A percentile compares a stretch with the other conserved stretches of the same genome.
Evolutionary conservation across 2,888 invertebrate genomes (phyloP).

Genomic region (Drosophila anomalata): DNA sequence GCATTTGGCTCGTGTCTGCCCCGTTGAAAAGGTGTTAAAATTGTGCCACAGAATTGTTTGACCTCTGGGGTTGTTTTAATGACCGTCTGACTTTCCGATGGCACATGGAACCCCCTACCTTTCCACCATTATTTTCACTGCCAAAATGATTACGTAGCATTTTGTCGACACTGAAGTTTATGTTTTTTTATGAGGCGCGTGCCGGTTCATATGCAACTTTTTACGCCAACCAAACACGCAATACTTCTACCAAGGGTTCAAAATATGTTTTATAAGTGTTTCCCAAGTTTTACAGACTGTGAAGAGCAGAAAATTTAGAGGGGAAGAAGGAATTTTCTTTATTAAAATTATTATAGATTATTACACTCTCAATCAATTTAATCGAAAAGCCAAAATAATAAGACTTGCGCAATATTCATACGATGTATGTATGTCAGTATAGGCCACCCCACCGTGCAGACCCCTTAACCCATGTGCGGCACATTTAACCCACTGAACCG

Average conservation of each 20-base stretch:
- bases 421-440: neutral
- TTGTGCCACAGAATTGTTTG: conserved; percentile 70
- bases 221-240: conserved; percentile 49
- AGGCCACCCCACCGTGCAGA: conserved; percentile 24
- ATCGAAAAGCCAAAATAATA: conserved; percentile 12
- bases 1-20: conserved; percentile 59
- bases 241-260: conserved; percentile 60
- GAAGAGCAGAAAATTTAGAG: conserved; percentile 43
- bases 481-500: conserved; percentile 64
- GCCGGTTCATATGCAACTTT: conserved; percentile 47
- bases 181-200: conserved; percentile 67
- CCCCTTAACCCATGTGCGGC: conserved; percentile 24
- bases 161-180: conserved; percentile 77
- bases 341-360: neutral
- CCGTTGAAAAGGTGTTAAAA: conserved; percentile 72
- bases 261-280: conserved; percentile 17
- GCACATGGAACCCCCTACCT: conserved; percentile 13
- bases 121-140: conserved; percentile 17
- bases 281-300: conserved; percentile 41
- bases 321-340: conserved; percentile 13
- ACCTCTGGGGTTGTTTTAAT: conserved; percentile 58
- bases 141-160: conserved; percentile 65
- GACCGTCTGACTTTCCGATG: conserved; percentile 51
- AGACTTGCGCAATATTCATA: conserved; percentile 15
- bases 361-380: neutral